Base-by-base conservation (phyloP, 2,113 vertebrate species). In the Saccopteryx bilineata region DNA sequence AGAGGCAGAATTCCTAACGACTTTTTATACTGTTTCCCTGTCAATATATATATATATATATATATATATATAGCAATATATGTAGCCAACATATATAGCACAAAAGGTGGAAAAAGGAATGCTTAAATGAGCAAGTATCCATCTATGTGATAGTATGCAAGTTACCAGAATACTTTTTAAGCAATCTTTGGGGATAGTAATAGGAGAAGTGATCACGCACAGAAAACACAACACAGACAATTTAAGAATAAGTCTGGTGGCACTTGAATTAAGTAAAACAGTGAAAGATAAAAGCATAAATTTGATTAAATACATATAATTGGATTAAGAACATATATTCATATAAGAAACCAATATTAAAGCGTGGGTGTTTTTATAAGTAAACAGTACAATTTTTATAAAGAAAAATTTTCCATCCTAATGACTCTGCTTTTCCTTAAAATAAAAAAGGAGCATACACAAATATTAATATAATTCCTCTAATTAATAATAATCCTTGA, bases 231-330 rank as follows among this genome's bases (percentile, higher is more conserved):
- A 4, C 52, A 72, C 52, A 31, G 26, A 83, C 56, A 78, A 12
- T 46, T 71, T 63, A 61, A 28, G 28, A 79, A 60, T 75, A 61
- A 31, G 7, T 23, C 54, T 54, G 66, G 58, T 24, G 52, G 18
- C 7, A 58, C 86, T 80, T 61, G 10, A 14, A 63, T 31, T 90
- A 23, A 85, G 78, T 76, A 90, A 79, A 93, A 71, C 4, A 76
- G 28, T 80, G 69, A 82, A 72, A 80, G 9, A 87, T 18, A 63
- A 82, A 48, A 80, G 31, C 6, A 52, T 61, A 82, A 82, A 76
- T 76, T 60, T 50, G 19, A 89, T 75, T 68, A 75, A 96, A 80
- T n/a, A n/a, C n/a, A n/a, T n/a, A n/a, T n/a, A 81, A 69, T 71
- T 61, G 10, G 1, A 1, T 28, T 61, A 75, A 80, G 31, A 33